phyloP scores from a whole-genome alignment of 2,113 vertebrate species.

The Cranoglanis bouderius region DNA sequence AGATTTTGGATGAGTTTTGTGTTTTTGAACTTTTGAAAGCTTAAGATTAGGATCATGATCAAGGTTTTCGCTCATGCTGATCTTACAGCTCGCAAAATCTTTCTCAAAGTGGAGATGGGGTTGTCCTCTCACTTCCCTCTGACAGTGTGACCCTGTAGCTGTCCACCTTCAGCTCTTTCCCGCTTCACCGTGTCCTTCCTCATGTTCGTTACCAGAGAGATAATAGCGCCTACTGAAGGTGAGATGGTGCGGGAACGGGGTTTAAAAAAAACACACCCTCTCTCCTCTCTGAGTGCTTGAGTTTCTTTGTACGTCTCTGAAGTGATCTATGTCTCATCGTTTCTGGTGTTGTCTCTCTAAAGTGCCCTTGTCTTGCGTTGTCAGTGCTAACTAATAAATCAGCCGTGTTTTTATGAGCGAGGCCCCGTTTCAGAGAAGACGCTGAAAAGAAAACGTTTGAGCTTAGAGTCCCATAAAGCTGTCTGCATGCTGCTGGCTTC shows the following conservation, averaged over 20 bases:
- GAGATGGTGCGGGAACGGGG: neutral
- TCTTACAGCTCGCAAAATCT: neutral
- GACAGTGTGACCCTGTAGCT: no score
- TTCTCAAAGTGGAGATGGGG: neutral
- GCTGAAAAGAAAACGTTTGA: neutral
- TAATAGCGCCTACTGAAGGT: slow-evolving; percentile 11
- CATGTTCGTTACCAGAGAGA: neutral
- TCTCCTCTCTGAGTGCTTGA: neutral
- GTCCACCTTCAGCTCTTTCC: neutral
- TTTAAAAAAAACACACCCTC: neutral
- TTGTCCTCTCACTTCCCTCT: neutral
- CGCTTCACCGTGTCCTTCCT: neutral
- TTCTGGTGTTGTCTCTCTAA: neutral
- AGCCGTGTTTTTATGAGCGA: neutral
- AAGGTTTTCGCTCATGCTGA: neutral
- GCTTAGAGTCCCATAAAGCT: neutral
- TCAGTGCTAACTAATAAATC: slow-evolving; percentile 9
- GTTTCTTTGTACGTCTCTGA: neutral
- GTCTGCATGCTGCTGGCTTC: neutral
- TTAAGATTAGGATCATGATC: neutral
- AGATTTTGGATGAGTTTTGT: no score
- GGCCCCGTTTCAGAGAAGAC: neutral
- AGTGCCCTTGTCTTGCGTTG: neutral
- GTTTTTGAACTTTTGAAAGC: neutral
- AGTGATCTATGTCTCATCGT: neutral